Base-by-base conservation (phyloP, 2,888 invertebrate species). In the Cephus runcator region DNA sequence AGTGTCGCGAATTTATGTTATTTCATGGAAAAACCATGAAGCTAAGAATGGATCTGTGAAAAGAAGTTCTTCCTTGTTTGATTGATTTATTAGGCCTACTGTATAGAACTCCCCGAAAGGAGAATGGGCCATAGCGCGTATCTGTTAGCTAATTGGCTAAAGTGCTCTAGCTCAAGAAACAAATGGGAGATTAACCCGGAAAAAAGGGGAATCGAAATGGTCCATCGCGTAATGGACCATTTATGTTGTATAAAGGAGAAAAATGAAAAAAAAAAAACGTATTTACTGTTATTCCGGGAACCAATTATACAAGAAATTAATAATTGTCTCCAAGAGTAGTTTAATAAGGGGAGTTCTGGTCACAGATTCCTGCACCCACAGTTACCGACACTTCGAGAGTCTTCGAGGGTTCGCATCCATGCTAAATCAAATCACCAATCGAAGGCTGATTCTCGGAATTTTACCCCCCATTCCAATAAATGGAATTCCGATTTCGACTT, bases 91-190 rank as follows among this genome's bases (percentile, higher is more conserved):
- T 69, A 77, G 74, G 34, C 69, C 69, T 36, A 31, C 77, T 12
- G 33, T 12, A 35, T 34, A 73, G 35, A 35, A 74, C 69, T 68
- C 6, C 30, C 12, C 69, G 34, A 35, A 31, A 31, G 73, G 74
- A 77, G 73, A 68, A 69, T 11, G 74, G 36, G 33, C 40, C 33
- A 33, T 56, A 33, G 77, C 30, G 69, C 69, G 69, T 73, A 73
- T 76, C 77, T 69, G 30, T n/a, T 33, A 69, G 69, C 77, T 77
- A 77, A 77, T 77, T 77, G 77, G 75, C 77, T 69, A 75, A 77
- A 77, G 77, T 77, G 77, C 75, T 40, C 75, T 11, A 36, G 40
- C 69, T 35, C 12, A 34, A 36, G 69, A 75, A 75, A 77, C 77
- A 77, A 77, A 77, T 77, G 69, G 77, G 34, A 77, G 77, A 77